A percentile compares a stretch with the other conserved stretches of the same genome.
phyloP scores from a whole-genome alignment of 92 coral and sea anemone species.

The Phenganax marumi region DNA sequence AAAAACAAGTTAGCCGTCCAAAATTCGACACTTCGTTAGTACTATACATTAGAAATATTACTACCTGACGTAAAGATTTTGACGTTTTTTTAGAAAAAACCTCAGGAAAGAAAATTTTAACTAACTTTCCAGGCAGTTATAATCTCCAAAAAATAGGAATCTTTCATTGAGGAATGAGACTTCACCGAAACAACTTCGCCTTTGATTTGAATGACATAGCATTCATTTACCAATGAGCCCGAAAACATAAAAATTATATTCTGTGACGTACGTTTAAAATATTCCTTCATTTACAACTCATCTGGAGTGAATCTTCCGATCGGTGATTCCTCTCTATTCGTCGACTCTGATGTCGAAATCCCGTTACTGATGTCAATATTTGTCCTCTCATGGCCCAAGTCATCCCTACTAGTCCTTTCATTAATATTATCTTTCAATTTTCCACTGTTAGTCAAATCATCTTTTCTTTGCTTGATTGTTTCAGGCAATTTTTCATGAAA shows the following conservation, averaged over 20 bases:
- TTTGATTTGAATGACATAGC: no score
- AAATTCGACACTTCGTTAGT: no score
- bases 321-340: neutral
- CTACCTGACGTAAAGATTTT: neutral
- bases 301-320: neutral
- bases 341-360: neutral
- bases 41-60: neutral
- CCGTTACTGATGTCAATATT: neutral
- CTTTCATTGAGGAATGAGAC: no score
- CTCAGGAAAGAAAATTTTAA: no score
- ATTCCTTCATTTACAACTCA: neutral
- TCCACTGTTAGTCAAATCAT: neutral
- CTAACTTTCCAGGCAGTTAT: no score
- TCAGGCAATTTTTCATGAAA: neutral
- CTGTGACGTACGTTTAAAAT: neutral
- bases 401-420: conserved; percentile 6
- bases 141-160: no score
- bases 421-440: neutral
- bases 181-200: no score
- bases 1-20: no score
- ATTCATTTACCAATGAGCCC: no score
- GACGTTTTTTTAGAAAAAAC: no score
- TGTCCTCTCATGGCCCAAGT: neutral
- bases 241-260: neutral
- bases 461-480: neutral